Base-by-base conservation (phyloP, 2,888 invertebrate species). In the Hydrotaea cyrtoneurina region DNA sequence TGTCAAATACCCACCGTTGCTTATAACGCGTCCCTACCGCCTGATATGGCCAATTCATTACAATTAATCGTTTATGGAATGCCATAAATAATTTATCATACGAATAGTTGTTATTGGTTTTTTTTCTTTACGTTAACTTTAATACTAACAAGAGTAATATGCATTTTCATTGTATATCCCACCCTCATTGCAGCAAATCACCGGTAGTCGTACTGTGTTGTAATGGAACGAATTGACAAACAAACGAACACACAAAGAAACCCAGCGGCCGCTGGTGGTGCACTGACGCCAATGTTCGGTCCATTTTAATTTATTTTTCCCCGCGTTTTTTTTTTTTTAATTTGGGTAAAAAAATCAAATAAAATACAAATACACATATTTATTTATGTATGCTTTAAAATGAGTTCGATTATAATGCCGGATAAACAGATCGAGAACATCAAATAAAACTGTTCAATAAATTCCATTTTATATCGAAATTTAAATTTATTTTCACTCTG, bases 21-120 rank as follows among this genome's bases (percentile, higher is more conserved):
- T 43, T 7, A 31, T 7, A 2, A 31, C 31, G 66, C 39, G 66
- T 66, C 66, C 13, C 19, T 17, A 5, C 15, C 69, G 43, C 4
- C 69, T 11, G 13, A 57, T 23, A 59, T 19, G 72, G 46, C 26
- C 59, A 74, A 74, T 83, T 83, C 73, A 83, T 80, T 71, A 80
- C 23, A 80, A 80, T 83, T 80, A 78, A 78, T 74, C 69, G 74
- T 50, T 84, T 84, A 53, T 19, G 59, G 64, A 78, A 78, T 81
- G 78, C 64, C 46, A 71, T 78, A 78, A 75, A 78, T 71, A 80
- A 81, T 75, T 84, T 76, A 84, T 81, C 72, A 50, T 46, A 71
- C 74, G 62, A 75, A 39, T 43, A 39, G 31, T 15, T 36, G 36
- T 46, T 59, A 46, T 46, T 69, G 43, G 21, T 46, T 69, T 39